Evolutionary conservation across 2,797 vertebrate species (phyloP).

Genomic region (Sebastes trivittatus): DNA sequence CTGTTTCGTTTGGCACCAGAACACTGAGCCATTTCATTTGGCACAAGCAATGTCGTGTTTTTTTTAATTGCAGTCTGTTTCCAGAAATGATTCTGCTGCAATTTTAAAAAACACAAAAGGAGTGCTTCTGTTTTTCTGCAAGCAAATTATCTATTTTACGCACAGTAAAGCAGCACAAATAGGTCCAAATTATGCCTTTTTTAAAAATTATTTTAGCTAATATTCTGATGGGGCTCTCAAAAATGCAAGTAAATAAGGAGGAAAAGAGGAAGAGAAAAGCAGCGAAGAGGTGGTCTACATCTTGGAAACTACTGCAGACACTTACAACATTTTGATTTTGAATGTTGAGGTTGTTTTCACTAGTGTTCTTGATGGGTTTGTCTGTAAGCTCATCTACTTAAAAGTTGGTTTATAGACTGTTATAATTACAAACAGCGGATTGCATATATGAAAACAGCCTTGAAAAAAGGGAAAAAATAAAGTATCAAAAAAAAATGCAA

Average conservation of each 20-base stretch:
- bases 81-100: neutral
- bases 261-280: neutral
- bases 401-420: too few species aligned
- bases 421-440: too few species aligned
- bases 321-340: too few species aligned
- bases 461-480: too few species aligned
- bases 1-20: conserved; percentile 25
- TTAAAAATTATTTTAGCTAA: neutral
- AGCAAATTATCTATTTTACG: neutral
- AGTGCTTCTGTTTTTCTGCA: neutral
- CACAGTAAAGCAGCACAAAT: neutral
- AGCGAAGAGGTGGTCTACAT: neutral
- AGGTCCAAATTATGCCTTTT: neutral
- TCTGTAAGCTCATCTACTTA: too few species aligned
- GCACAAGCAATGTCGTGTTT: conserved; percentile 1
- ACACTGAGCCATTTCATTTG: conserved; percentile 22
- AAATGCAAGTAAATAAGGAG: neutral
- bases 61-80: conserved; percentile 13
- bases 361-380: too few species aligned
- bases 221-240: neutral
- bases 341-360: too few species aligned
- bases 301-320: too few species aligned
- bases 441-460: too few species aligned
- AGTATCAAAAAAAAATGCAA: neutral
- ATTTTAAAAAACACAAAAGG: neutral